Base-by-base conservation (phyloP, 2,888 invertebrate genomes). In the Caenorhabditis sinica region DNA sequence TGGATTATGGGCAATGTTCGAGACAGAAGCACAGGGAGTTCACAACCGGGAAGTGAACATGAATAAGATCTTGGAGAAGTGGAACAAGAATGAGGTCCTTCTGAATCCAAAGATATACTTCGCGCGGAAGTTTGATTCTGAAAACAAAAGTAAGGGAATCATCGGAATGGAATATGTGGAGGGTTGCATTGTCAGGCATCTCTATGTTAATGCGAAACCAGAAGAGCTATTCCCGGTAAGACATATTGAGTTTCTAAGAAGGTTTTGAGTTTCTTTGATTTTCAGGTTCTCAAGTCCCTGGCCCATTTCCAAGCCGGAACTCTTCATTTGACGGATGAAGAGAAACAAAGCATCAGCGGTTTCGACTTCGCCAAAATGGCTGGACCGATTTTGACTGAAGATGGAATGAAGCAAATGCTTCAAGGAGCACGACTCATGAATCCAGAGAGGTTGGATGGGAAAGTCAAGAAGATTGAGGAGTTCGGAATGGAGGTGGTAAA, bases 11-110 rank as follows among this genome's bases (percentile, higher is more conserved):
- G 23, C 15, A 4, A 40, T 49, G 28, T 60, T 68, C 11, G 74
- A 40, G 36, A 15, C 2, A 0, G 74, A 68, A 17, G 43, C 51
- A n/a, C 53, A 66, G 11, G n/a, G n/a, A 40, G 13, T 76, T 40
- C 73, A 77, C 36, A 77, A 83, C 40, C 60, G 65, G 15, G 83
- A 83, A 69, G 66, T 83, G 5, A 53, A 73, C 20, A n/a, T 83
- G 6, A 72, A 83, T 45, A 23, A 51, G 9, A 73, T 83, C 15
- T 5, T 68, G 17, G 53, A 74, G 9, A 60, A 49, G 8, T 61
- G 60, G 61, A 56, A 69, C 9, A 53, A 61, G 11, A 15, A 15
- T 4, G 49, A 66, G 9, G 49, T 30, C 15, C 4, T 74, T n/a
- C 30, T 82, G 30, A 25, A 17, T 40, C 69, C 81, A 20, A 82